Conservation (phyloP, 2,797 vertebrate genomes). For the Potorous gilbertii region DNA sequence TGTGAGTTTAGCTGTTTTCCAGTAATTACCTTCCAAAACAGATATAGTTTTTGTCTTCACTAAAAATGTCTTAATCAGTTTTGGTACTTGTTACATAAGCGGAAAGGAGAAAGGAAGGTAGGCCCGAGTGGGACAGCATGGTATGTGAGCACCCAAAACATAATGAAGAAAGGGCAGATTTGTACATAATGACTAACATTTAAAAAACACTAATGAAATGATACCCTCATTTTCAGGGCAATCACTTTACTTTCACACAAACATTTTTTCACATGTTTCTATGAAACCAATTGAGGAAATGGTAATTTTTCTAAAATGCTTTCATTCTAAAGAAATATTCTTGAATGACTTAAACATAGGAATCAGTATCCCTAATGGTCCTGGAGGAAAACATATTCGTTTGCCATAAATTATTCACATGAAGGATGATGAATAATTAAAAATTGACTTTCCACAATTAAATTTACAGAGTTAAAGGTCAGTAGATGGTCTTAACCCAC, state of each 20-base stretch:
- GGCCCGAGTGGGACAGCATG: accelerated
- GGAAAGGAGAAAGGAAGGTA: neutral
- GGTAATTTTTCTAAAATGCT: neutral
- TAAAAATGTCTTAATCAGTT: conserved; percentile 7
- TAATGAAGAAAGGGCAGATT: neutral
- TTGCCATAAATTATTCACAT: conserved; percentile 64
- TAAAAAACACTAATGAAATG: neutral
- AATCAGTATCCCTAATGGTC: conserved; percentile 38
- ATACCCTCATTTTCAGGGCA: neutral
- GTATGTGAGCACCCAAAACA: neutral
- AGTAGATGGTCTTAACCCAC: conserved; percentile 27
- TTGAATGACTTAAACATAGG: conserved; percentile 26
- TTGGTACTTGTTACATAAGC: neutral
- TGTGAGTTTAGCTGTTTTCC: neutral
- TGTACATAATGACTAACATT: neutral
- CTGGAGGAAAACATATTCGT: conserved; percentile 39
- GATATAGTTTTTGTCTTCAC: neutral
- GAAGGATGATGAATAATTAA: conserved; percentile 67
- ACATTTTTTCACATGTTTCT: neutral
- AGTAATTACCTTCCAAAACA: neutral
- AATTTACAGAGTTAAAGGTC: conserved; percentile 46
- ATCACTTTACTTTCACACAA: neutral
- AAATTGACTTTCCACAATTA: conserved; percentile 56
- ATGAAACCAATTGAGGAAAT: neutral
- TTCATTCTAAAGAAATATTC: conserved; percentile 9